Evolutionary conservation across 2,113 vertebrate genomes (phyloP), one percentile per base, ranked within the genome.

Genomic region (western clawed frog (Xenopus tropicalis)): DNA sequence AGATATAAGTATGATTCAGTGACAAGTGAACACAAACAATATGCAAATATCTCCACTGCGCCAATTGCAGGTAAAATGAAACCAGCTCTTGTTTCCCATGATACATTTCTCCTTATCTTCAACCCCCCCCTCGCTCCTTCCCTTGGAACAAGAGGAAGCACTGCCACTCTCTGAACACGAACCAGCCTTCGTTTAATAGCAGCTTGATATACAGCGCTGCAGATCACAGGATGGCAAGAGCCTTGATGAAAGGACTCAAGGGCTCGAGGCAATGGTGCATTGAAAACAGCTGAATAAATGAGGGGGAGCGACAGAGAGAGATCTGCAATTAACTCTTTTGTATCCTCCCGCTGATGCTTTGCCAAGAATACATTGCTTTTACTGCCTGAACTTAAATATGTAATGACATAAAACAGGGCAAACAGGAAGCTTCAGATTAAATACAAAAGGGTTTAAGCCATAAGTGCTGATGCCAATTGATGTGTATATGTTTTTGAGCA

Each of bases 231-330:
- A 63, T 69, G 73, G 66, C 73, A 62, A 69, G 73, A 69, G 66
- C 57, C 73, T 69, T 69, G 73, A 76, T 76, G 73, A 76, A 76
- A 76, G 73, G 66, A 69, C 73, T 75, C 73, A 63, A 75, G 66
- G 73, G 73, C 73, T 76, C 24, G 58, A 76, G 73, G 73, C 73
- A 76, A 76, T 69, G 66, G 66, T 76, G 73, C 73, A 76, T 76
- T 76, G 59, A 76, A 76, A 76, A 76, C 73, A 76, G 73, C 73
- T 76, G 73, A 76, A 76, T 76, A 76, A 76, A 76, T 76, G 73
- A 69, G 58, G 25, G 73, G 73, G 73, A 69, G 73, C 62, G 58
- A 76, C 66, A 69, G 17, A 74, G 65, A n/a, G n/a, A 72, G 48
- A 73, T 73, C 65, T 73, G 37, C 72, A 74, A 76, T 76, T 76